Evolutionary conservation across 2,113 vertebrate genomes (phyloP), one percentile per base, ranked within the genome.

Genomic region (Budorcas taxicolor): DNA sequence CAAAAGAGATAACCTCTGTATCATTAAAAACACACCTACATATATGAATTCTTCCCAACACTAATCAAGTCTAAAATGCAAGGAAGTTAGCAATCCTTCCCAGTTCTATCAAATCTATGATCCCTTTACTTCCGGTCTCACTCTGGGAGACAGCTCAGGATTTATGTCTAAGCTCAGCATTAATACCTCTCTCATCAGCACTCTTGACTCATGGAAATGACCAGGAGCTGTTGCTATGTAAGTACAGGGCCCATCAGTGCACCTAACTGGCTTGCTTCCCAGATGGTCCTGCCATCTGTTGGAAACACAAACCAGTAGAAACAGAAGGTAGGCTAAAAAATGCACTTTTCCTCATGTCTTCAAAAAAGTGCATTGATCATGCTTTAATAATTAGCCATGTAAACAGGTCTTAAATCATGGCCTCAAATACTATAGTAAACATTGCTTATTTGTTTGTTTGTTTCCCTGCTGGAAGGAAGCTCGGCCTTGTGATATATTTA

Each of bases 241-340:
- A 97, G 88, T 97, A 55, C 88, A 91, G 80, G 88, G 50, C 53
- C 89, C 90, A 60, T 96, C 86, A 82, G 47, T 31, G 84, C 6
- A 81, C 64, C 93, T 90, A 50, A 71, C 90, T 98, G 98, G 97
- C 91, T 52, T 85, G 3, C 57, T 95, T 97, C 89, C 98, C 96
- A 96, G 81, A 90, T 97, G 78, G 80, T 90, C 97, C 52, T 90
- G 64, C 97, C 97, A 95, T 98, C 98, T 98, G 96, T 97, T 95
- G 93, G 95, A 98, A 98, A 97, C 76, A 43, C 29, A 97, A 89
- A 60, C 82, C 74, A 52, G 58, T 4, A 58, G 89, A 97, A 98
- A 94, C 57, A 90, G 94, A 80, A 98, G 87, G 74, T 97, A 95
- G 55, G 88, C 83, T 95, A 64, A 97, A 98, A 98, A 91, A 96